Evolutionary conservation across 2,888 invertebrate species (phyloP).

Genomic region (Scrobipalpa costella): DNA sequence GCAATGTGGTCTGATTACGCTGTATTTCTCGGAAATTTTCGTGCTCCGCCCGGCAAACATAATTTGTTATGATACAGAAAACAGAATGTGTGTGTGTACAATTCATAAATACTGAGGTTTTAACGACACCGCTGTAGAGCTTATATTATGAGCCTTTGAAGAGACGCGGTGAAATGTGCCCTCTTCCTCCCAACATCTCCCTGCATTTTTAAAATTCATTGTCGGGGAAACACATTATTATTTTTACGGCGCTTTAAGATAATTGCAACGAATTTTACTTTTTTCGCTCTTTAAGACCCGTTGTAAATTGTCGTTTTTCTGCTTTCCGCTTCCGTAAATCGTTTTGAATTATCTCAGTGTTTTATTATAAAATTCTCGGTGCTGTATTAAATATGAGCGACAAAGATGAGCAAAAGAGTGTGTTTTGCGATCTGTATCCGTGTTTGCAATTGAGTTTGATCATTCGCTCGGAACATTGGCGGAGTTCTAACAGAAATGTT

Average conservation of each 20-base stretch:
- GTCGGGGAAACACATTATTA: conserved; percentile 45
- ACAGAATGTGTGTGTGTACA: conserved; percentile 35
- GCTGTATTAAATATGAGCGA: background rate
- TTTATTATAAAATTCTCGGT: conserved; percentile 15
- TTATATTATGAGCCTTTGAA: conserved; percentile 49
- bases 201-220: conserved; percentile 54
- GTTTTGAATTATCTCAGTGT: conserved; percentile 24
- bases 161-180: conserved; percentile 50
- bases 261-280: conserved; percentile 43
- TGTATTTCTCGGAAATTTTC: background rate
- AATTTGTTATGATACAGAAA: background rate
- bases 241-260: conserved; percentile 46
- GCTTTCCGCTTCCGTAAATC: conserved; percentile 26
- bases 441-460: background rate
- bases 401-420: background rate
- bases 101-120: conserved; percentile 53
- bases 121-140: conserved; percentile 42
- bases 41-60: background rate
- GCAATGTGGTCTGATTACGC: background rate
- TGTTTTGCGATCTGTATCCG: background rate
- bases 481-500: conserved; percentile 7
- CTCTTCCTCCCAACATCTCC: conserved; percentile 41
- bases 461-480: background rate
- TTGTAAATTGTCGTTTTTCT: conserved; percentile 26
- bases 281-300: conserved; percentile 27